Conservation (phyloP, 1,140 invertebrate species). For the Drosophila arizonae region DNA sequence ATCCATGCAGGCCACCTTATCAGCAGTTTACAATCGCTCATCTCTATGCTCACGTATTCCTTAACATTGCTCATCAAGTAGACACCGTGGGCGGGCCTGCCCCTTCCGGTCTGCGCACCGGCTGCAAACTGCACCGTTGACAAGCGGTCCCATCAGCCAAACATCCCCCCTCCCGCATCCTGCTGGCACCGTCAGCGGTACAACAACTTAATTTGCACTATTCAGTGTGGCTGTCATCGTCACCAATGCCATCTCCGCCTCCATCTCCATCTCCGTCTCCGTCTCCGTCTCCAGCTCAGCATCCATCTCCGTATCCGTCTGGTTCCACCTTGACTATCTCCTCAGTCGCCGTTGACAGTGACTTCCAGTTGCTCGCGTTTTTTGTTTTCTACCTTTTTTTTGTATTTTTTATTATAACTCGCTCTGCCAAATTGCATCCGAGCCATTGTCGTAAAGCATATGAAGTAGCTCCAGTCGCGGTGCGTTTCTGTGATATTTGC, state of each 20-base stretch:
- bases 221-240: conserved; percentile 54
- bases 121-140: conserved; percentile 71
- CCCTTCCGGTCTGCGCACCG: conserved; percentile 51
- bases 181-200: conserved; percentile 16
- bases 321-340: not conserved
- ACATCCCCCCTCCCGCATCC: not conserved
- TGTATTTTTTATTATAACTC: conserved; percentile 59
- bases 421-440: conserved; percentile 77
- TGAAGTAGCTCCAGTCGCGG: conserved; percentile 53
- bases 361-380: conserved; percentile 45
- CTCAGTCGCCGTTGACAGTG: conserved; percentile 22
- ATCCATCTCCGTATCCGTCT: conserved; percentile 8
- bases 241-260: conserved; percentile 13
- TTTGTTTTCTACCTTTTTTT: too few relatives aligned
- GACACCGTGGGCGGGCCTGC: conserved; percentile 40
- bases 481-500: conserved; percentile 67
- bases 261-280: conserved; percentile 11
- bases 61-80: conserved; percentile 46
- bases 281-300: not conserved
- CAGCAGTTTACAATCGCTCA: conserved; percentile 27
- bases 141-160: conserved; percentile 59
- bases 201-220: conserved; percentile 76
- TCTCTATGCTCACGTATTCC: conserved; percentile 26
- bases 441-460: conserved; percentile 77
- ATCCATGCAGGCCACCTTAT: not conserved